Conservation (phyloP, 2,797 vertebrate species). For the Phrynocephalus guinanensis region DNA sequence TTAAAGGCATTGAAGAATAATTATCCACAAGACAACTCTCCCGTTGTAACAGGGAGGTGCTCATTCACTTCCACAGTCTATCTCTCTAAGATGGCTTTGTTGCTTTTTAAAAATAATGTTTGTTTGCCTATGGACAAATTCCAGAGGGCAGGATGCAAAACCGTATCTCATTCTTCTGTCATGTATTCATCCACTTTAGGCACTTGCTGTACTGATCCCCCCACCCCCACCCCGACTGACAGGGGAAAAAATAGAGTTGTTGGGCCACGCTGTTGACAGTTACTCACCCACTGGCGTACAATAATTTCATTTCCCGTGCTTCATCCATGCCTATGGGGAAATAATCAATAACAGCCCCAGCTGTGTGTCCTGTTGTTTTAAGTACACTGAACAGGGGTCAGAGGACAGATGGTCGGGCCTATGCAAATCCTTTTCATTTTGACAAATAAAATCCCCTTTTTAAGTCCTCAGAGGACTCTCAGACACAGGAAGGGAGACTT, state of each 20-base stretch:
- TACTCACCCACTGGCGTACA: neutral
- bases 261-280: neutral
- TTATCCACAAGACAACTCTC: constrained; percentile 20
- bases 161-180: constrained; percentile 20
- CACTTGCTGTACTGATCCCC: neutral
- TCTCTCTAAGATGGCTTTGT: constrained; percentile 26
- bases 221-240: constrained; percentile 11
- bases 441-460: neutral
- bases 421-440: neutral
- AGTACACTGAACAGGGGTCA: neutral
- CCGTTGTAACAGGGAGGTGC: neutral
- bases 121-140: constrained; percentile 35
- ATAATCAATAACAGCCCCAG: constrained; percentile 15
- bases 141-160: constrained; percentile 5
- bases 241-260: constrained; percentile 24
- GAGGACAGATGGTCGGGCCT: neutral
- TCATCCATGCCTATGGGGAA: constrained; percentile 10
- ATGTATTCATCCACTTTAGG: constrained; percentile 13
- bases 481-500: too few species aligned
- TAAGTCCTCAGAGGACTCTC: too few species aligned
- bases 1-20: constrained; percentile 46
- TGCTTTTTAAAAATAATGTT: neutral
- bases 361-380: constrained; percentile 34
- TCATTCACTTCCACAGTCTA: constrained; percentile 27
- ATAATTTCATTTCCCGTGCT: neutral